Conservation (phyloP, 1,140 invertebrate species). For the Stegodyphus mimosarum region DNA sequence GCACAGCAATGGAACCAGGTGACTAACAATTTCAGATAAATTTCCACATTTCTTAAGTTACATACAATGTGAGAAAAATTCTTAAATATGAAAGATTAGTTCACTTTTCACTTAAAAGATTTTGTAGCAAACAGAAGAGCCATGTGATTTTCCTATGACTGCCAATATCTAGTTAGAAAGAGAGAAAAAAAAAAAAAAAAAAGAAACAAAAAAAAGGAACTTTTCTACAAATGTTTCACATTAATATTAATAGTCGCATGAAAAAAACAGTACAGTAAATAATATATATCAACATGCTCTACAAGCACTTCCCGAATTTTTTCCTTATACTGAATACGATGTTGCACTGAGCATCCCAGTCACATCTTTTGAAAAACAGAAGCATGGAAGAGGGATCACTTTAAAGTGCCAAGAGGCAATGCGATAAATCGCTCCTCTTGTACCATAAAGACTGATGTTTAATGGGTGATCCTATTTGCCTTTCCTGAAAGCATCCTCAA, state of each 20-base stretch:
- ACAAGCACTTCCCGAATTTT: constrained; percentile 58
- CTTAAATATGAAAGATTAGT: constrained; percentile 3
- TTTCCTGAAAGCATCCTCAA: constrained; percentile 63
- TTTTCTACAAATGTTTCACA: constrained; percentile 59
- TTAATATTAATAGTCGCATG: constrained; percentile 56
- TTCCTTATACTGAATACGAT: constrained; percentile 49
- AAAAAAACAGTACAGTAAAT: constrained; percentile 59
- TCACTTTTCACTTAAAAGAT: neutral
- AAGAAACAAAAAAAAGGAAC: constrained; percentile 61
- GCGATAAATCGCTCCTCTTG: constrained; percentile 42
- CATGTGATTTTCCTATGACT: constrained; percentile 59
- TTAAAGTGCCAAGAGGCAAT: constrained; percentile 47
- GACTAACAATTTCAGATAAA: constrained; percentile 25
- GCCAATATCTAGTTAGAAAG: constrained; percentile 41
- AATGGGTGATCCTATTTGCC: constrained; percentile 46
- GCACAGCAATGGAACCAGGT: constrained; percentile 57
- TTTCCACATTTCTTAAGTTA: constrained; percentile 12
- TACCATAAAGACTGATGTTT: constrained; percentile 30
- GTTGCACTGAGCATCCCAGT: constrained; percentile 59
- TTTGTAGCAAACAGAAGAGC: neutral
- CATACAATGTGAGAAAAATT: constrained; percentile 11
- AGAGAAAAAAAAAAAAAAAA: constrained; percentile 51
- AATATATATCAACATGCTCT: constrained; percentile 56
- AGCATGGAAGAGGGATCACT: constrained; percentile 59
- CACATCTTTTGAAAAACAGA: constrained; percentile 58